Evolutionary conservation across 2,888 invertebrate species (phyloP).

Genomic region (Antheraea assamensis): DNA sequence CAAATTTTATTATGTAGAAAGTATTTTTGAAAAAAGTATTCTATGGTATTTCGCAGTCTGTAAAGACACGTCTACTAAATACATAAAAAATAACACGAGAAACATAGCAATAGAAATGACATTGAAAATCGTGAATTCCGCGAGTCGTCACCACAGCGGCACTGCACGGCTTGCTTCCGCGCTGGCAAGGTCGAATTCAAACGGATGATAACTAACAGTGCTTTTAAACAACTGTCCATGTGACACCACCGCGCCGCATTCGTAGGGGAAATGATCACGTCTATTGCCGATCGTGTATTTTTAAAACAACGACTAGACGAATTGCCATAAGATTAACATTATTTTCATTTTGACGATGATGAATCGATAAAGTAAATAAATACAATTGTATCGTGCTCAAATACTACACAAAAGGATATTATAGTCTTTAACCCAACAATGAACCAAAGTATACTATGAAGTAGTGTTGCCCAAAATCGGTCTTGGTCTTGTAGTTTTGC

Average conservation of each 20-base stretch:
- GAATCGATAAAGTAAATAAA: too few relatives aligned
- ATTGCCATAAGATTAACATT: too few relatives aligned
- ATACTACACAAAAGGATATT: too few relatives aligned
- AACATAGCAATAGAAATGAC: background rate
- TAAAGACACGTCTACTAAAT: background rate
- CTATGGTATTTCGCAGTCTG: background rate
- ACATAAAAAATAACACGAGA: background rate
- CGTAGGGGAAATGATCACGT: background rate
- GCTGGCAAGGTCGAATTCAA: constrained; percentile 24
- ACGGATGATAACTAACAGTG: background rate
- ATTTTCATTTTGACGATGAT: too few relatives aligned
- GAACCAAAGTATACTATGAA: too few relatives aligned
- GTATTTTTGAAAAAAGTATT: background rate
- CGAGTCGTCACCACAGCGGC: background rate
- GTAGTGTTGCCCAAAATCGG: too few relatives aligned
- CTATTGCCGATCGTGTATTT: background rate
- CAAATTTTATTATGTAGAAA: too few relatives aligned
- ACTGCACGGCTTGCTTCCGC: constrained; percentile 12
- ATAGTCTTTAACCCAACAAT: too few relatives aligned
- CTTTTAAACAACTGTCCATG: background rate
- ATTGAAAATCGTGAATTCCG: constrained; percentile 18
- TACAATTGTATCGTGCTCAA: too few relatives aligned
- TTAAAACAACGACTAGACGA: background rate
- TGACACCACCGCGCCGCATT: background rate
- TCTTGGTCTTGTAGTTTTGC: too few relatives aligned